A percentile compares a stretch with the other conserved stretches of the same genome.
phyloP scores from a whole-genome alignment of 2,797 vertebrate species.

The Zenarchopterus dispar region DNA sequence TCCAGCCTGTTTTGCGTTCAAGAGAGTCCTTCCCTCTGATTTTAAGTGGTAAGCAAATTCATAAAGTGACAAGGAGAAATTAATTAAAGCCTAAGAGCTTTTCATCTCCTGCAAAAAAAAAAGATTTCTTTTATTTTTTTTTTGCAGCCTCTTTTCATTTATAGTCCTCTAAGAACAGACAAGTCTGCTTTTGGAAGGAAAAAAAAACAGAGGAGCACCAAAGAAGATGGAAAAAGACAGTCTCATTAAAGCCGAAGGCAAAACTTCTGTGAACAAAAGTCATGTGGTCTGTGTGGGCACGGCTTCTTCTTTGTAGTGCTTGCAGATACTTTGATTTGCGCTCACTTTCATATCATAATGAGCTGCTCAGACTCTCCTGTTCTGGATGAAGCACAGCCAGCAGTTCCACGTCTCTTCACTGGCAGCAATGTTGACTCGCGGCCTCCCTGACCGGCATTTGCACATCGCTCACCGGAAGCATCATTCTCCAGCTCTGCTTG shows the following conservation, averaged over 20 bases:
- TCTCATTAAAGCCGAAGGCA: slow-evolving; percentile 81
- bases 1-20: slow-evolving; percentile 56
- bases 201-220: slow-evolving; percentile 42
- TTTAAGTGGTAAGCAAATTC: slow-evolving; percentile 75
- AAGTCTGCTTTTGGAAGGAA: slow-evolving; percentile 74
- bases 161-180: slow-evolving; percentile 76
- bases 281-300: slow-evolving; percentile 77
- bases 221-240: slow-evolving; percentile 67
- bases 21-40: slow-evolving; percentile 64
- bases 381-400: slow-evolving; percentile 52
- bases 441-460: slow-evolving; percentile 57
- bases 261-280: slow-evolving; percentile 79
- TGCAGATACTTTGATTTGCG: slow-evolving; percentile 77
- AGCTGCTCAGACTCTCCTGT: slow-evolving; percentile 65
- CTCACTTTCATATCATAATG: slow-evolving; percentile 76
- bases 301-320: slow-evolving; percentile 58
- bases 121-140: slow-evolving; percentile 46
- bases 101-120: slow-evolving; percentile 76
- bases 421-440: slow-evolving; percentile 48
- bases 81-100: slow-evolving; percentile 79
- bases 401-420: slow-evolving; percentile 45
- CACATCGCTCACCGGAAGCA: slow-evolving; percentile 57
- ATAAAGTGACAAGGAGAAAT: slow-evolving; percentile 73
- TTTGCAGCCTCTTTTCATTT: slow-evolving; percentile 58
- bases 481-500: slow-evolving; percentile 57